Base-by-base conservation (phyloP, 2,888 invertebrate species). In the Dynastes tityus region DNA sequence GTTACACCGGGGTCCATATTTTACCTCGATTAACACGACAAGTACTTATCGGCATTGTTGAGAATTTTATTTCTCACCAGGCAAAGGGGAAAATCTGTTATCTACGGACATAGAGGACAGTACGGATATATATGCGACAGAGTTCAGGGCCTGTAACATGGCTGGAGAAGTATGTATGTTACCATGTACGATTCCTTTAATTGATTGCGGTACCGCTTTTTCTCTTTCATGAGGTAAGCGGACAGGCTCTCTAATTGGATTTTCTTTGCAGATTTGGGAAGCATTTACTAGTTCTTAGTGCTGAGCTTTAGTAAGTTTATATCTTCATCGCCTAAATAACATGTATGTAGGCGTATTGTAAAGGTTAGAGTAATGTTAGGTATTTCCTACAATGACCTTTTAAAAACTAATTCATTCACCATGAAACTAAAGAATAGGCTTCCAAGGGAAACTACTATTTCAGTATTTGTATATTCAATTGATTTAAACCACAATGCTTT, bases 151-250 rank as follows among this genome's bases (percentile, higher is more conserved):
- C 32, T 63, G 63, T 32, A 63, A 13, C 29, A 11, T n/a, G 27
- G 13, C 13, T 13, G 3, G 29, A 68, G 68, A 68, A 51, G 49
- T 68, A 68, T 49, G 68, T 68, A 79, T 65, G 45, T 11, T 45
- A 8, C 82, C 74, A 74, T 78, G 78, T 79, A 80, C 81, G 78
- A 76, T 79, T 77, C 80, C 78, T 77, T 78, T 81, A 82, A 82
- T 82, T 82, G 82, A 82, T 82, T 81, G 79, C 81, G 67, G 78
- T 67, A 79, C 79, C 80, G 80, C 71, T 61, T 81, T 80, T 80
- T 80, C 80, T 80, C 74, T 78, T 80, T 80, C 80, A 32, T 63
- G 63, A 70, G 77, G 37, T 64, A 67, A 45, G 29, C 22, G 51
- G 27, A n/a, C 27, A 27, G 32, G 63, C 45, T 16, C 51, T 76